phyloP scores from a whole-genome alignment of 2,888 invertebrate species.

The Listrodromus nycthemerus region DNA sequence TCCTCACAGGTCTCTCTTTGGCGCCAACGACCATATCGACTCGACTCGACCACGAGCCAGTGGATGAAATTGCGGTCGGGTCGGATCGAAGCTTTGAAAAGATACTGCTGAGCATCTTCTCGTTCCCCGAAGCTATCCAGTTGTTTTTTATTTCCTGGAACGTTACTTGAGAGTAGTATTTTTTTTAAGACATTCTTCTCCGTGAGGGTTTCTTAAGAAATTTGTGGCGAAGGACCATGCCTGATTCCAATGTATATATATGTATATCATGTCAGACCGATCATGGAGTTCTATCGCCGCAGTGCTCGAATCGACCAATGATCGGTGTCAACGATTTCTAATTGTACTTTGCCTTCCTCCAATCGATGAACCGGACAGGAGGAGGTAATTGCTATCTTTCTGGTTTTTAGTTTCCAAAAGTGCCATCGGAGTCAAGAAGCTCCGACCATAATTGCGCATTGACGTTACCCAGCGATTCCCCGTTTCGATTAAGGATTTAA shows the following conservation, averaged over 20 bases:
- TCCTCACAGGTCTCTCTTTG: slow-evolving; percentile 38
- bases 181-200: not conserved
- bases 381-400: not conserved
- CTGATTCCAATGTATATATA: not conserved
- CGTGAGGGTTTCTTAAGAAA: not conserved
- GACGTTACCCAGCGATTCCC: slow-evolving; percentile 13
- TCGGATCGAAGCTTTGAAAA: slow-evolving; percentile 36
- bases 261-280: not conserved
- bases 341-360: not conserved
- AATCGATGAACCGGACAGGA: not conserved
- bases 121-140: not conserved
- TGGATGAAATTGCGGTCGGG: slow-evolving; percentile 29
- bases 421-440: slow-evolving; percentile 1
- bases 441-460: not conserved
- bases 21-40: slow-evolving; percentile 21
- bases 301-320: not conserved
- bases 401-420: not conserved
- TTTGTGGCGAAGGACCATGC: not conserved
- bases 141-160: not conserved
- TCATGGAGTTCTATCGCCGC: not conserved
- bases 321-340: not conserved
- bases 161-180: not conserved
- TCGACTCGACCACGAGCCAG: slow-evolving; percentile 24
- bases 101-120: not conserved
- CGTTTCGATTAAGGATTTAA: slow-evolving; percentile 27